Evolutionary conservation across 2,113 vertebrate species (phyloP), one percentile per base, ranked within the genome.

Genomic region (Euleptes europaea): DNA sequence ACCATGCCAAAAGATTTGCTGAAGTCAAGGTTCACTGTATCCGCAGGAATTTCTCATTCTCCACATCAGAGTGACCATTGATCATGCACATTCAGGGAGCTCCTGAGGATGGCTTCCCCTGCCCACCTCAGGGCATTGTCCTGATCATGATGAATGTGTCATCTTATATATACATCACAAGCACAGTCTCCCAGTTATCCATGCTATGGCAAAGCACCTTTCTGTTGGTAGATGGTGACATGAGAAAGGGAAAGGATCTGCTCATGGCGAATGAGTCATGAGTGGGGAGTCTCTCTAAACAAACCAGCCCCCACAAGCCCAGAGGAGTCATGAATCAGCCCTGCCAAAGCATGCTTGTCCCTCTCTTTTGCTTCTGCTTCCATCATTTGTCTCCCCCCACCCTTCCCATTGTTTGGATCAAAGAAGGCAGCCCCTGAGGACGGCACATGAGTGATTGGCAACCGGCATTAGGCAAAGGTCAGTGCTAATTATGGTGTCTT

Each of bases 401-500:
- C n/a, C n/a, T n/a, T 63, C 26, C 60, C 49, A 67, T 28, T 88
- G 76, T 66, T 84, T 75, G 28, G 40, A 66, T 66, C 47, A 75
- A 69, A 23, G 69, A 89, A 90, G 0, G 9, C 33, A 67, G 42
- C 78, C 77, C 80, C 83, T 1, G 82, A 90, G 66, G 7, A 57
- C 9, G 73, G 66, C 10, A 40, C 44, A 12, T 9, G 6, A 67
- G 79, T 93, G 93, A 92, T 33, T 90, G 92, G 86, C 91, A 96
- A 83, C 54, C 76, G 57, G 74, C 82, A 84, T 92, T 83, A 90
- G 79, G 73, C 51, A 86, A 94, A 96, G 94, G 94, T 95, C 94
- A 94, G 67, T 17, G 77, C 88, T 96, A 95, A 96, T 95, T 95
- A 89, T 80, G 84, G 33, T 83, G 6, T 81, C 69, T 94, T 35